Percentiles rank a stretch among this genome's conserved stretches.
Evolutionary conservation across 2,113 vertebrate species (phyloP).

Genomic region (Bos javanicus): DNA sequence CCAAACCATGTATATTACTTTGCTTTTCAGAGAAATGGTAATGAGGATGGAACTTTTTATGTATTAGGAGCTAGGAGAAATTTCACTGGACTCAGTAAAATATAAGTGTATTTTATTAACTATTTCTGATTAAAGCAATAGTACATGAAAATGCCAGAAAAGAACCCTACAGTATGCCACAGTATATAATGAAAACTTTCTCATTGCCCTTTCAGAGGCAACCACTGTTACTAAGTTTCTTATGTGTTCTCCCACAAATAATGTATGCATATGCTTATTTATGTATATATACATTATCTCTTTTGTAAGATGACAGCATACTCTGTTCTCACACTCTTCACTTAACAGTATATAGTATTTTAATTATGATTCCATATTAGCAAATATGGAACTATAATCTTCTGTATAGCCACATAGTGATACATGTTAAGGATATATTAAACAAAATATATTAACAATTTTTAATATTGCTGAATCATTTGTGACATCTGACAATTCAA

Average conservation of each 20-base stretch:
- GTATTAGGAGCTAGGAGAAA: neutral
- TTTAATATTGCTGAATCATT: slow-evolving; percentile 17
- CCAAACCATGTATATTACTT: neutral
- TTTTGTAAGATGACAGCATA: neutral
- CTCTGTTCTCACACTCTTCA: neutral
- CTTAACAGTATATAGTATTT: neutral
- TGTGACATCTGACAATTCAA: neutral
- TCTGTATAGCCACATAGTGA: neutral
- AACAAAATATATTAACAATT: neutral
- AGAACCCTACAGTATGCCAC: neutral
- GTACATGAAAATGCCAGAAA: neutral
- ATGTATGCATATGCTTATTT: neutral
- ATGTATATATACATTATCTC: neutral
- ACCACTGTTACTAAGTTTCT: neutral
- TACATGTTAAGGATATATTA: neutral
- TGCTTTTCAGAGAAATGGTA: slow-evolving; percentile 7
- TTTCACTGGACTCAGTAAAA: slow-evolving; percentile 12
- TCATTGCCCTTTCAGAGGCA: neutral
- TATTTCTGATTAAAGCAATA: neutral
- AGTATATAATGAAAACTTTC: neutral
- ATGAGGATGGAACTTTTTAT: neutral
- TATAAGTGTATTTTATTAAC: slow-evolving; percentile 10
- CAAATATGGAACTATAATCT: neutral
- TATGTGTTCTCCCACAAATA: neutral
- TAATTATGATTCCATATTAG: neutral